Evolutionary conservation across 1,140 invertebrate genomes (phyloP), one percentile per base, ranked within the genome.

Genomic region (Armadillidium nasatum): DNA sequence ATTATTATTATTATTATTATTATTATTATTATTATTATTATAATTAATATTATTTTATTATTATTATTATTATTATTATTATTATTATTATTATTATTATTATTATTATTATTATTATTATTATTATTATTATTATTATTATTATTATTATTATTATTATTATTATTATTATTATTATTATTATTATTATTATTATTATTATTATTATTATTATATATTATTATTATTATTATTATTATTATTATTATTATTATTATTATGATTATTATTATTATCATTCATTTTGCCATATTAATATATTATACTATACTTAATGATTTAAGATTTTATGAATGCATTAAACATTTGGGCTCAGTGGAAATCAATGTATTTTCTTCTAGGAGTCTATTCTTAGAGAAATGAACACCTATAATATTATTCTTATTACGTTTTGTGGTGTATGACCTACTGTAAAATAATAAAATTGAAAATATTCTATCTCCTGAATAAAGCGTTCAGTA

Each of bases 1-100:
- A 60, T 60, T 60, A 60, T 60, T 60, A 60, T 60, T 60, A 60
- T 60, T 60, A 60, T 60, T 60, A 60, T 60, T 60, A 60, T 60
- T 60, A 60, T 60, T 60, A 60, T 60, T 60, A 60, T 60, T 60
- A 60, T 60, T 60, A 60, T 60, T 60, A 60, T 60, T 60, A 60
- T 60, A n/a, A 60, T 60, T 60, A 60, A 3, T 60, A 60, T 60
- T 54, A 54, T 54, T n/a, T 60, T 60, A 21, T 60, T 60, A 60
- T 60, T 21, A 60, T 60, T 60, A 60, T 60, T 60, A 60, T 60
- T 60, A 60, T 60, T 60, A 60, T 60, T 60, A 60, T 60, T 60
- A 60, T 60, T 60, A 60, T 60, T 60, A 60, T 60, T 60, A 60
- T 60, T 60, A 60, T 60, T 60, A 60, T 3, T 60, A 60, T 60